phyloP scores from a whole-genome alignment of 2,113 vertebrate genomes.

The Aythya baeri region DNA sequence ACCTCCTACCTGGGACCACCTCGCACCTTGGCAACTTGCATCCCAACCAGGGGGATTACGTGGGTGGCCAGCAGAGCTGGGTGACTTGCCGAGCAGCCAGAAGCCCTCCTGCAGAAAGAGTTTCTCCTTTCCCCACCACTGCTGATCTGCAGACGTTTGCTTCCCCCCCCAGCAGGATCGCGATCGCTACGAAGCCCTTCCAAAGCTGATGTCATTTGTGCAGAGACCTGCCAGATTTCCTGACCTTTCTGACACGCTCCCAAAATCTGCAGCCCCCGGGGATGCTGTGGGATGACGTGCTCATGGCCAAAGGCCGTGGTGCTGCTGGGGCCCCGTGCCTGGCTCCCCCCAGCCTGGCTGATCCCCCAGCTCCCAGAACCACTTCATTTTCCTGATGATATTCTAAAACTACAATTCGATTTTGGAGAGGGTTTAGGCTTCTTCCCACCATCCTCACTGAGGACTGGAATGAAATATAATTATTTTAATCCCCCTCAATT shows the following conservation, averaged over 20 bases:
- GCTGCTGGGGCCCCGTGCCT: neutral
- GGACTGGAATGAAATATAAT: neutral
- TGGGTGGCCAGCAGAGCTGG: neutral
- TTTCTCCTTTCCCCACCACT: neutral
- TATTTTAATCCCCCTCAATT: neutral
- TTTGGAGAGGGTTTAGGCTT: neutral
- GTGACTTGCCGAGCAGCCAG: neutral
- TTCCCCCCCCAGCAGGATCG: neutral
- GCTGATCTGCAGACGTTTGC: neutral
- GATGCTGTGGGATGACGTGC: neutral
- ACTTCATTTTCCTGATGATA: neutral
- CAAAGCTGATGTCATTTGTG: slow-evolving; percentile 59
- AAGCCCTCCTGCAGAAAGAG: neutral
- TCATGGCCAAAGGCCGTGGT: neutral
- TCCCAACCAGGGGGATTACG: neutral
- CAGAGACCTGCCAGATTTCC: slow-evolving; percentile 50
- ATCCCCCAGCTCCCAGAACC: neutral
- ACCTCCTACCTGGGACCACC: neutral
- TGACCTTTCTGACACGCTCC: slow-evolving; percentile 32
- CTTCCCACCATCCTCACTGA: neutral
- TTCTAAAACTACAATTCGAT: neutral
- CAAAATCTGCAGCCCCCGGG: neutral
- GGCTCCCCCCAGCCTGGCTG: neutral
- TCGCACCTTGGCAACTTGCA: neutral
- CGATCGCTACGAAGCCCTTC: neutral